phyloP scores from a whole-genome alignment of 2,113 vertebrate genomes.

The Anthoscopus minutus region DNA sequence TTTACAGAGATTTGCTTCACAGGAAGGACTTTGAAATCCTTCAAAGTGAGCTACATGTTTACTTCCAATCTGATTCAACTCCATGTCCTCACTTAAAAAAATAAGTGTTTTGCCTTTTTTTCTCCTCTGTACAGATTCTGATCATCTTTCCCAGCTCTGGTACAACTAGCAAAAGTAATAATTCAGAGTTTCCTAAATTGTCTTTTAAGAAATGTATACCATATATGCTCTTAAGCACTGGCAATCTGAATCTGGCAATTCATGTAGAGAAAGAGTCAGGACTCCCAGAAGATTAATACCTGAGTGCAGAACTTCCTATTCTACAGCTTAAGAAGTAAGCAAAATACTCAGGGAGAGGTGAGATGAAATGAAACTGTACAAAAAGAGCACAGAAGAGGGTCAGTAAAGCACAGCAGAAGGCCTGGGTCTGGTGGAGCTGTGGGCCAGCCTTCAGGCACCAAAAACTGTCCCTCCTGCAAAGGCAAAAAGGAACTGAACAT shows the following conservation, averaged over 20 bases:
- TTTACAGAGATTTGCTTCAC: not conserved
- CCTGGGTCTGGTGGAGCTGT: not conserved
- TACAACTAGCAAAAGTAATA: constrained; percentile 41
- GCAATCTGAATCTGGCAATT: constrained; percentile 20
- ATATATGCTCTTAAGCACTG: not conserved
- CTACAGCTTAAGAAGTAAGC: constrained; percentile 29
- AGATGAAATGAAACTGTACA: constrained; percentile 24
- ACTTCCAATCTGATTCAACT: not conserved
- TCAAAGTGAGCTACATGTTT: not conserved
- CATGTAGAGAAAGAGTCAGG: not conserved
- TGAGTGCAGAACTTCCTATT: constrained; percentile 59
- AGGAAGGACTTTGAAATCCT: not conserved
- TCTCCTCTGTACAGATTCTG: not conserved
- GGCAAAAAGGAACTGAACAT: not conserved
- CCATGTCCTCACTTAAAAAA: not conserved
- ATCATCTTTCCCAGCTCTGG: not conserved
- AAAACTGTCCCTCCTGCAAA: not conserved
- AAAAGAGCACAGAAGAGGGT: not conserved
- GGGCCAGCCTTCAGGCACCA: constrained; percentile 15
- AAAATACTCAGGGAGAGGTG: not conserved
- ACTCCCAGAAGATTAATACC: constrained; percentile 34
- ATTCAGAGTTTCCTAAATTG: constrained; percentile 25
- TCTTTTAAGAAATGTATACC: constrained; percentile 27
- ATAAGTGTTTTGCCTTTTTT: not conserved
- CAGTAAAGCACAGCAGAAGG: not conserved